A percentile compares a stretch with the other conserved stretches of the same genome.
Conservation (phyloP, 2,113 vertebrate species). For the Osmerus eperlanus region DNA sequence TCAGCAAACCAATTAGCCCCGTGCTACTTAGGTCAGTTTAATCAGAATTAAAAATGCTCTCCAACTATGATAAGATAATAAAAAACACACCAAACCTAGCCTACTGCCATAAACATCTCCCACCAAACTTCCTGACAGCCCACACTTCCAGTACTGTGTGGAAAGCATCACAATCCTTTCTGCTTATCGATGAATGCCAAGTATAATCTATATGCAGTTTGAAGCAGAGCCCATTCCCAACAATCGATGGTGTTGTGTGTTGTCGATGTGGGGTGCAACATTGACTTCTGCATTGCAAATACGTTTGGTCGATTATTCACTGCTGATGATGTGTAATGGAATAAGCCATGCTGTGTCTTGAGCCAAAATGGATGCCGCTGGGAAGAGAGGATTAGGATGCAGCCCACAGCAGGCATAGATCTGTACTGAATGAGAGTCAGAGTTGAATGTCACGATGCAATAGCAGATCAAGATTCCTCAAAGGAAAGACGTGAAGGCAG, state of each 20-base stretch:
- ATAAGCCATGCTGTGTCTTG: not conserved
- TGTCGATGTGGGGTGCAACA: not conserved
- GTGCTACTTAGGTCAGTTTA: not conserved
- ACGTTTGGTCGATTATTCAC: not conserved
- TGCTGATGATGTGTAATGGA: constrained; percentile 3
- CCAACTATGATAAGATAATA: too few species aligned
- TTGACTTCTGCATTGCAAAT: constrained; percentile 4
- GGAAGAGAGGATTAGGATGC: not conserved
- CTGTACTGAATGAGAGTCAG: not conserved
- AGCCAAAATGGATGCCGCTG: not conserved
- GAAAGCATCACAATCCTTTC: not conserved
- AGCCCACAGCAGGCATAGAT: not conserved
- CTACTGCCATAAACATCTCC: too few species aligned
- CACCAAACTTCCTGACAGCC: too few species aligned
- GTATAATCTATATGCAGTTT: not conserved
- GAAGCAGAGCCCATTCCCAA: not conserved
- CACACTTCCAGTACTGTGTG: too few species aligned
- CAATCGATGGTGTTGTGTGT: not conserved
- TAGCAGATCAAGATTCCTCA: too few species aligned
- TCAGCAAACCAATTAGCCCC: not conserved
- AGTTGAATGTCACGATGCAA: not conserved
- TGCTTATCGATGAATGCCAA: not conserved
- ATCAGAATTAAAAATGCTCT: not conserved
- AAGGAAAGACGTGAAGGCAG: too few species aligned
- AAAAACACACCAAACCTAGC: too few species aligned